These are phyloP conservation scores for Ailurus styani DNA, from an alignment of 2,113 vertebrate species.

Conservation along the genomic window DNA sequence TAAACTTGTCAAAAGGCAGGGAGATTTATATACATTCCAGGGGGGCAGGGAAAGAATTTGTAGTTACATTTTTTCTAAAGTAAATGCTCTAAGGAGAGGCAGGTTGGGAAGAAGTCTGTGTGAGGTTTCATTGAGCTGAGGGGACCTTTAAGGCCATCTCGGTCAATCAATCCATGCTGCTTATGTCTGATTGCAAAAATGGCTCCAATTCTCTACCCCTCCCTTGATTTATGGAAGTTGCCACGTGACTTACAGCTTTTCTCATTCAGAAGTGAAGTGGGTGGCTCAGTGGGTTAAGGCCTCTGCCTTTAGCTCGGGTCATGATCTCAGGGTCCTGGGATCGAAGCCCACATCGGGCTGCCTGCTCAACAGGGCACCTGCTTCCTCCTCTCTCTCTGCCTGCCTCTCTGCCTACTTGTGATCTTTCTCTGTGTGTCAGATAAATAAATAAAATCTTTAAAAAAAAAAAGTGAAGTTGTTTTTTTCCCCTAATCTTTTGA, in stretches of 20 bases:
- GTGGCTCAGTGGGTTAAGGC: too few species aligned
- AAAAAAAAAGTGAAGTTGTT: too few species aligned
- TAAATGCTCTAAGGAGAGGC: not conserved
- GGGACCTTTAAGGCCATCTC: not conserved
- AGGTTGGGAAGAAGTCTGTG: not conserved
- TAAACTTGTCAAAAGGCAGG: not conserved
- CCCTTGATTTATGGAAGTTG: not conserved
- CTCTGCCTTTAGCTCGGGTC: too few species aligned
- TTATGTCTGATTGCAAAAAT: not conserved
- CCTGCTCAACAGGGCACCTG: too few species aligned
- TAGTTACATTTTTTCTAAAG: not conserved
- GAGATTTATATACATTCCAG: not conserved
- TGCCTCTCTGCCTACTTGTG: too few species aligned
- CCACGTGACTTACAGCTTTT: not conserved
- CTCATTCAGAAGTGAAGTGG: too few species aligned
- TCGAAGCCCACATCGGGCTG: too few species aligned
- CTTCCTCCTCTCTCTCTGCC: too few species aligned
- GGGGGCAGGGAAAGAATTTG: not conserved
- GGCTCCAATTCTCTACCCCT: too few species aligned
- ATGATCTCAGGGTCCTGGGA: too few species aligned
- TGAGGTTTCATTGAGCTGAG: not conserved
- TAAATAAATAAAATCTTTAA: too few species aligned
- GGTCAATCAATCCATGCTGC: not conserved
- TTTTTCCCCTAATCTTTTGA: not conserved
- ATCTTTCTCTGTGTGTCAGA: too few species aligned